A percentile compares a stretch with the other conserved stretches of the same genome.
Conservation (phyloP, 1,140 invertebrate species). For the Drosophila kepulauana region DNA sequence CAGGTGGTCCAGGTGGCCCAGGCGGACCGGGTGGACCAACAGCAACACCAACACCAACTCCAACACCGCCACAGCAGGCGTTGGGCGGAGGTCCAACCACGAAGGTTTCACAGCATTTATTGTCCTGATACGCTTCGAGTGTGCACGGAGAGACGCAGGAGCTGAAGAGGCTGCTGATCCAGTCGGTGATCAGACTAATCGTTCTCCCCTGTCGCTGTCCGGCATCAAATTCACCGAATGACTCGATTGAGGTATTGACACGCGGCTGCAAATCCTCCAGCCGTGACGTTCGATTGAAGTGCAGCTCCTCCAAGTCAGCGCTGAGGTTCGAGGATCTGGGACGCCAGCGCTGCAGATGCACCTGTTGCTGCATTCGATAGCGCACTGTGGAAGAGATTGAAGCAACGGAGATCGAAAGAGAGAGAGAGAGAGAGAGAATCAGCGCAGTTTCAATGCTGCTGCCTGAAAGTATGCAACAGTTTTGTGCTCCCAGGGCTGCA, state of each 20-base stretch:
- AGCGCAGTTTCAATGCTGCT: not conserved
- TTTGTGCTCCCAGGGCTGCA: not conserved
- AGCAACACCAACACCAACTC: too few relatives aligned
- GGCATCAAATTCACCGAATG: constrained; percentile 58
- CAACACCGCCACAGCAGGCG: constrained; percentile 1
- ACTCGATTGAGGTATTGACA: constrained; percentile 58
- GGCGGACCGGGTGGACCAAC: constrained; percentile 21
- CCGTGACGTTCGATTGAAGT: constrained; percentile 50
- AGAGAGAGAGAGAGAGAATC: not conserved
- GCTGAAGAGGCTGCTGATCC: constrained; percentile 57
- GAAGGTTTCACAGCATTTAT: constrained; percentile 70
- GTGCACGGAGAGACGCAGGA: constrained; percentile 73
- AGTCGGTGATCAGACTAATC: constrained; percentile 66
- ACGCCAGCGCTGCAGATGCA: constrained; percentile 54
- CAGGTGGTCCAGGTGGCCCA: constrained; percentile 20
- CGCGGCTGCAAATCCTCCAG: constrained; percentile 54
- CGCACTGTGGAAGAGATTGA: constrained; percentile 26
- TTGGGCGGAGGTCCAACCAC: constrained; percentile 46
- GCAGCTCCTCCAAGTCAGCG: constrained; percentile 42
- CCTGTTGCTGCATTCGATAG: constrained; percentile 56
- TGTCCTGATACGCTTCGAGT: constrained; percentile 66
- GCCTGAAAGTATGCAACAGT: constrained; percentile 37
- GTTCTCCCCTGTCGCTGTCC: constrained; percentile 71
- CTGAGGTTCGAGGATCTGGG: constrained; percentile 21
- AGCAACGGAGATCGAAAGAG: not conserved